Percentiles rank a stretch among this genome's conserved stretches.
Conservation (phyloP, 2,888 invertebrate species). For the Parnassius orleans region DNA sequence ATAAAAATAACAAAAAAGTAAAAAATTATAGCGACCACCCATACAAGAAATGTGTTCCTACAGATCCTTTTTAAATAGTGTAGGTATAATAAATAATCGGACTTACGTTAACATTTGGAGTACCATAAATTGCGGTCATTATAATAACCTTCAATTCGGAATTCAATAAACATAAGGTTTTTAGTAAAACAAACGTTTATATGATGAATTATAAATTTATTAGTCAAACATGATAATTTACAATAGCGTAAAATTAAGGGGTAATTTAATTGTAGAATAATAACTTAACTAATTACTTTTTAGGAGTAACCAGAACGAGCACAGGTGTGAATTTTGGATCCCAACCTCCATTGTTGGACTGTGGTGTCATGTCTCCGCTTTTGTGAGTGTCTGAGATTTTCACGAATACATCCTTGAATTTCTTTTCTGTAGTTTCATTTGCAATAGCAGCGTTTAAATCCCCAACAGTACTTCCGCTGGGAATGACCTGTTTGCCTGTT, state of each 20-base stretch:
- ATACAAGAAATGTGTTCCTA: too few relatives aligned
- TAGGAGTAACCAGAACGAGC: constrained; percentile 58
- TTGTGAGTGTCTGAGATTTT: constrained; percentile 58
- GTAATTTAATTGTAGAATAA: constrained; percentile 17
- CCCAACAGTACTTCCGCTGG: constrained; percentile 47
- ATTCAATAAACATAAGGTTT: too few relatives aligned
- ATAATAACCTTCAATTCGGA: too few relatives aligned
- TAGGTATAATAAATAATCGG: too few relatives aligned
- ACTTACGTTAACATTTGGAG: too few relatives aligned
- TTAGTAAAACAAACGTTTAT: not conserved
- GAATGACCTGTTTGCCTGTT: constrained; percentile 63
- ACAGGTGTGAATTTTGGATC: constrained; percentile 61
- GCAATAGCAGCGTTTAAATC: constrained; percentile 54
- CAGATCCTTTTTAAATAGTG: too few relatives aligned
- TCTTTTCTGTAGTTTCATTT: constrained; percentile 47
- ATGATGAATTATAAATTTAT: constrained; percentile 10
- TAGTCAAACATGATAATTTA: constrained; percentile 19
- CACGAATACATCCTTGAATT: constrained; percentile 55
- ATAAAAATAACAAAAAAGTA: too few relatives aligned
- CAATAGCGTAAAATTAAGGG: constrained; percentile 14
- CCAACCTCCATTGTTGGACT: constrained; percentile 58
- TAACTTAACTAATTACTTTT: constrained; percentile 38
- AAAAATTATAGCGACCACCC: too few relatives aligned
- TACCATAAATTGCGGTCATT: too few relatives aligned
- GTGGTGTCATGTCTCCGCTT: constrained; percentile 58